phyloP scores from a whole-genome alignment of 2,113 vertebrate species.

The Zosterops pallidus region DNA sequence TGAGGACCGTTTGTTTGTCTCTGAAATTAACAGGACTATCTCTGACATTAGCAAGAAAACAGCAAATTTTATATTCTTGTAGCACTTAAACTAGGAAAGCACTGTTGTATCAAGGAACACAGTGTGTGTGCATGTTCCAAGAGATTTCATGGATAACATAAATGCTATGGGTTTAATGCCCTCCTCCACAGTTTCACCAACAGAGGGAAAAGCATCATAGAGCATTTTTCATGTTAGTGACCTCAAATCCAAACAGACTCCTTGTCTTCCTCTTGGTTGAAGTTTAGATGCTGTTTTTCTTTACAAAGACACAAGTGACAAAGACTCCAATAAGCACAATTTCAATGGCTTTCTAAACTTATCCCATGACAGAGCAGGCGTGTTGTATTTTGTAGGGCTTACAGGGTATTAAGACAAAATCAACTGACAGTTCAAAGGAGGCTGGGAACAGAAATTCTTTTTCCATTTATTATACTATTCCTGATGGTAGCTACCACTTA shows the following conservation, averaged over 20 bases:
- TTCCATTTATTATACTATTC: not conserved
- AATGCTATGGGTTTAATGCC: not conserved
- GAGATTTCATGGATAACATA: not conserved
- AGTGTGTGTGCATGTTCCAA: not conserved
- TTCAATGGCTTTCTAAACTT: slow-evolving; percentile 16
- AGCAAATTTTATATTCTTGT: not conserved
- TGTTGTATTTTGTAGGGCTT: not conserved
- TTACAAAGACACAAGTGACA: not conserved
- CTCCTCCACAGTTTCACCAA: not conserved
- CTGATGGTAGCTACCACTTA: not conserved
- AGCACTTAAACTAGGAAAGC: not conserved
- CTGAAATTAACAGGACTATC: not conserved
- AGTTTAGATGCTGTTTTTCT: not conserved
- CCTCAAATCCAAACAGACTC: not conserved
- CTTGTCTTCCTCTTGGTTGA: not conserved
- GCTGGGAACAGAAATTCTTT: slow-evolving; percentile 20
- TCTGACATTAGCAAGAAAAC: not conserved
- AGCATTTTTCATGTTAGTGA: not conserved
- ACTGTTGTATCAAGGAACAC: not conserved
- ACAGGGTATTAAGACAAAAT: slow-evolving; percentile 12
- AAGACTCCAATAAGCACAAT: not conserved
- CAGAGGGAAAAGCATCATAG: not conserved
- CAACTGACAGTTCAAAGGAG: slow-evolving; percentile 8
- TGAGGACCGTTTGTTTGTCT: not conserved
- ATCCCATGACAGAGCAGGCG: not conserved